These are phyloP conservation scores for Xiphorhynchus erythropygius DNA, from an alignment of 2,797 vertebrate species.

Conservation along the genomic window DNA sequence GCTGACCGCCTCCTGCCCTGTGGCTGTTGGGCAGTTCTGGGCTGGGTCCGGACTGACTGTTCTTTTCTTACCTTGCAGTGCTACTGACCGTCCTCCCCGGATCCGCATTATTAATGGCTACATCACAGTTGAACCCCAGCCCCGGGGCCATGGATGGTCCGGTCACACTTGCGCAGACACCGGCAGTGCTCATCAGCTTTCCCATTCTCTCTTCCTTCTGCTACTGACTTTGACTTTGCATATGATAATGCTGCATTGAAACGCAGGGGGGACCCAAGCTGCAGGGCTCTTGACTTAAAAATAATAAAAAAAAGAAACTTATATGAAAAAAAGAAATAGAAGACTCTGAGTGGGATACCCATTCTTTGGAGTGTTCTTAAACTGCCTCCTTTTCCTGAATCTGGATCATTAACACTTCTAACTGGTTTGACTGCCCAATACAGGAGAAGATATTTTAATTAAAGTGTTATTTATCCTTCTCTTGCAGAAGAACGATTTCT, in stretches of 20 bases:
- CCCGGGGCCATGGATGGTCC: constrained; percentile 40
- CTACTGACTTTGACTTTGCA: constrained; percentile 39
- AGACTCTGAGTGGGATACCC: background rate
- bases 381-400: constrained; percentile 60
- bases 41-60: background rate
- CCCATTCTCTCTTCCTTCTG: constrained; percentile 13
- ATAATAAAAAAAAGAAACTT: background rate
- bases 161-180: constrained; percentile 52
- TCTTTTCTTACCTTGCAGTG: constrained; percentile 67
- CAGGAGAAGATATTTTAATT: constrained; percentile 66
- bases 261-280: background rate
- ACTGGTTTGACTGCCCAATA: constrained; percentile 33
- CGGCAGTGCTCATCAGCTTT: background rate
- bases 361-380: background rate
- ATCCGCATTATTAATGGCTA: constrained; percentile 84
- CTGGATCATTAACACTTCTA: constrained; percentile 41
- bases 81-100: constrained; percentile 74
- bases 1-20: background rate
- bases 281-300: background rate
- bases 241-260: background rate
- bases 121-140: constrained; percentile 77
- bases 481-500: constrained; percentile 79
- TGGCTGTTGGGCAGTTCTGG: background rate
- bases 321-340: background rate
- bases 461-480: constrained; percentile 80